Conservation (phyloP, 1,140 invertebrate species). For the Heliconius hewitsoni region DNA sequence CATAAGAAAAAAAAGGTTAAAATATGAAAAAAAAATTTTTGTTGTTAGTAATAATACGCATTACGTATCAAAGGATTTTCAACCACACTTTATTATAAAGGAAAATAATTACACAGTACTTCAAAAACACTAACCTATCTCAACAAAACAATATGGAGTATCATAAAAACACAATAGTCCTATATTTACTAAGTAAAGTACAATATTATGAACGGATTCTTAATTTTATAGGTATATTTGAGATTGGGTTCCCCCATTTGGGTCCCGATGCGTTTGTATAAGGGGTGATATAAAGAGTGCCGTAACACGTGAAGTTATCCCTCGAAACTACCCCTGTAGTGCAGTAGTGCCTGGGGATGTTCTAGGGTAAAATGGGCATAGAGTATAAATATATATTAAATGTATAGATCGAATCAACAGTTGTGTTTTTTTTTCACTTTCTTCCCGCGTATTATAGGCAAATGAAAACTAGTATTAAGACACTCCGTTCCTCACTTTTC, state of each 20-base stretch:
- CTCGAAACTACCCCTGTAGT: conserved; percentile 62
- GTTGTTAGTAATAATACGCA: too few relatives aligned
- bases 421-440: too few relatives aligned
- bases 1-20: too few relatives aligned
- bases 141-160: not conserved
- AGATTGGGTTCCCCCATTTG: conserved; percentile 1
- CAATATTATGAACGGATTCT: conserved; percentile 25
- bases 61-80: too few relatives aligned
- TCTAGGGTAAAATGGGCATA: conserved; percentile 4
- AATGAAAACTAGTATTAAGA: too few relatives aligned
- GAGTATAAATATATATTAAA: not conserved
- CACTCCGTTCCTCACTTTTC: too few relatives aligned
- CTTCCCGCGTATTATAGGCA: too few relatives aligned
- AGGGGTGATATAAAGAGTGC: conserved; percentile 54
- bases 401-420: not conserved
- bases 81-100: not conserved
- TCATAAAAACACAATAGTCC: not conserved
- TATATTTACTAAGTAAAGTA: conserved; percentile 6
- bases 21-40: too few relatives aligned
- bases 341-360: conserved; percentile 1
- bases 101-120: not conserved
- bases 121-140: not conserved
- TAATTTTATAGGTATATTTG: conserved; percentile 34
- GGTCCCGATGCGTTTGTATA: conserved; percentile 22
- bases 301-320: conserved; percentile 69